A percentile compares a stretch with the other conserved stretches of the same genome.
These are phyloP conservation scores for Centrocercus urophasianus DNA, from an alignment of 2,113 vertebrate genomes.

Conservation along the genomic window DNA sequence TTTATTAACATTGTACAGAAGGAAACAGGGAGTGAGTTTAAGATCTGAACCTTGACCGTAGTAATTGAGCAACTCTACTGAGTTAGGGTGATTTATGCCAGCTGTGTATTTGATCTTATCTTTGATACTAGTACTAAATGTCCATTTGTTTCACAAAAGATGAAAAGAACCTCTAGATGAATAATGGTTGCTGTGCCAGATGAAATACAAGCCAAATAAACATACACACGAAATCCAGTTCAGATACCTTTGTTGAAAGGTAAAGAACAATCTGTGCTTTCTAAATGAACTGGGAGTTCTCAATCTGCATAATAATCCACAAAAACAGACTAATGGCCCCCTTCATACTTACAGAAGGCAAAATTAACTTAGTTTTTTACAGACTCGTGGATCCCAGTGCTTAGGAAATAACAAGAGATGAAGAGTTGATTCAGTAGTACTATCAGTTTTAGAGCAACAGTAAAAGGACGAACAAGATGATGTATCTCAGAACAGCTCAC, in stretches of 20 bases:
- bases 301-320: background rate
- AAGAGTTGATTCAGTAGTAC: background rate
- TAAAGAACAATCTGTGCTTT: constrained; percentile 25
- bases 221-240: background rate
- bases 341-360: background rate
- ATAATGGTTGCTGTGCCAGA: constrained; percentile 23
- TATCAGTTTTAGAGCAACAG: background rate
- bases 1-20: background rate
- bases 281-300: background rate
- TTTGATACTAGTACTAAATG: constrained; percentile 20
- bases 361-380: background rate
- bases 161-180: constrained; percentile 44
- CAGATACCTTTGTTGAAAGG: background rate
- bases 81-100: constrained; percentile 8
- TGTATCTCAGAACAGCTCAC: background rate
- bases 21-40: background rate
- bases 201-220: constrained; percentile 41
- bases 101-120: constrained; percentile 16
- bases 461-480: background rate
- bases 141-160: constrained; percentile 32
- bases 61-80: background rate
- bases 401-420: background rate
- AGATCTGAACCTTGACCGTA: background rate
- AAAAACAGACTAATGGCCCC: background rate
- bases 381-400: background rate